phyloP scores from a whole-genome alignment of 2,888 invertebrate species.

The Ypsolopha sequella region DNA sequence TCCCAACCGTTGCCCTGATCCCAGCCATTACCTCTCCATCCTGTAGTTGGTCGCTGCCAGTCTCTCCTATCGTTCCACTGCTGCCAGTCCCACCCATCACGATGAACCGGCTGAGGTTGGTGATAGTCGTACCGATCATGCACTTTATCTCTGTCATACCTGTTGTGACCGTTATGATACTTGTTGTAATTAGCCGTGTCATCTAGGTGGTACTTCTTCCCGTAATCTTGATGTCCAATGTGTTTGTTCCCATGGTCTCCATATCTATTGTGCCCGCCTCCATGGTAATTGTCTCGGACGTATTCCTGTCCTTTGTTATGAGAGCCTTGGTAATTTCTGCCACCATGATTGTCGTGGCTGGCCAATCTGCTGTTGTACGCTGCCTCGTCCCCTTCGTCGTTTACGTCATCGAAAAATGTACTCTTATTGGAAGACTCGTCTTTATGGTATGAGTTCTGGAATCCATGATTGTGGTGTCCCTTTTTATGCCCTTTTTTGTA shows the following conservation, averaged over 20 bases:
- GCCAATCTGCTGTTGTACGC: constrained; percentile 51
- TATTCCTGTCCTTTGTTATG: constrained; percentile 56
- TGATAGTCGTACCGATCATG: constrained; percentile 41
- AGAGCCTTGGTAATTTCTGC: constrained; percentile 48
- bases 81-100: constrained; percentile 45
- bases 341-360: constrained; percentile 50
- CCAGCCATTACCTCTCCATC: constrained; percentile 1
- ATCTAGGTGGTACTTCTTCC: constrained; percentile 57
- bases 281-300: constrained; percentile 43
- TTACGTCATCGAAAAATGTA: constrained; percentile 76
- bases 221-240: constrained; percentile 48
- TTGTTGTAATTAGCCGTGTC: constrained; percentile 52
- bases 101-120: constrained; percentile 26
- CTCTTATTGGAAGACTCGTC: constrained; percentile 78
- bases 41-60: constrained; percentile 22
- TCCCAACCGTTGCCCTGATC: constrained; percentile 11
- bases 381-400: constrained; percentile 59
- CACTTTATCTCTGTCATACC: constrained; percentile 42
- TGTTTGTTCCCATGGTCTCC: constrained; percentile 53
- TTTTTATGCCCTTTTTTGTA: constrained; percentile 72
- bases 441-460: constrained; percentile 77
- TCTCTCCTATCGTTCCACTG: constrained; percentile 36
- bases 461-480: constrained; percentile 78
- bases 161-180: constrained; percentile 46
- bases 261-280: constrained; percentile 46